Conservation (phyloP, 1,140 invertebrate species). For the Cardiocondyla obscurior region DNA sequence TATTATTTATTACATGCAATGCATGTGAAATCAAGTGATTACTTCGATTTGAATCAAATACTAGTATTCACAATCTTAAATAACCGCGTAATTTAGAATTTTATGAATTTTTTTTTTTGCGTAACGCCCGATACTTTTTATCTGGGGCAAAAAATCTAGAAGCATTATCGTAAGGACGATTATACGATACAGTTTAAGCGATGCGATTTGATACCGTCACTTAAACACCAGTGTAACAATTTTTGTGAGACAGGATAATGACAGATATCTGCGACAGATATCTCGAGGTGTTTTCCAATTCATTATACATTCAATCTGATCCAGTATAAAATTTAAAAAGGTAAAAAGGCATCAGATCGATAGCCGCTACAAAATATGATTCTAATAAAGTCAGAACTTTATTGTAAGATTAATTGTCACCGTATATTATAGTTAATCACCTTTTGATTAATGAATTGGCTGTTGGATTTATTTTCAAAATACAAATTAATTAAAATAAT, state of each 20-base stretch:
- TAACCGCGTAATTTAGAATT: background rate
- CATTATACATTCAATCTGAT: background rate
- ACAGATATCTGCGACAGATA: background rate
- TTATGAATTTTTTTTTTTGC: background rate
- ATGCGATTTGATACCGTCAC: background rate
- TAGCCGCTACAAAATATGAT: background rate
- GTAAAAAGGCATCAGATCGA: background rate
- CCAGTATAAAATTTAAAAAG: background rate
- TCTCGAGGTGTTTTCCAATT: background rate
- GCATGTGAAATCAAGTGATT: background rate
- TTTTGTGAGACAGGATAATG: background rate
- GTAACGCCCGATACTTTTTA: background rate
- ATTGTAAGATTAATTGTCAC: background rate
- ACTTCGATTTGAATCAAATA: background rate
- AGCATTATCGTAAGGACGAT: background rate
- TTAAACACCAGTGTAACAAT: background rate
- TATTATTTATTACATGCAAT: background rate
- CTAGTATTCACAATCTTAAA: background rate
- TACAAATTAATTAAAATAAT: background rate
- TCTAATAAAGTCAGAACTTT: background rate
- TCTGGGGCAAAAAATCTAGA: background rate
- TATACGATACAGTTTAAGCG: background rate
- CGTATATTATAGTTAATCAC: too few species aligned
- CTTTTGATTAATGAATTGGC: too few species aligned
- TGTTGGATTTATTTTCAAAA: background rate